Base-by-base conservation (phyloP, 2,888 invertebrate genomes). In the Conops quadrifasciatus region DNA sequence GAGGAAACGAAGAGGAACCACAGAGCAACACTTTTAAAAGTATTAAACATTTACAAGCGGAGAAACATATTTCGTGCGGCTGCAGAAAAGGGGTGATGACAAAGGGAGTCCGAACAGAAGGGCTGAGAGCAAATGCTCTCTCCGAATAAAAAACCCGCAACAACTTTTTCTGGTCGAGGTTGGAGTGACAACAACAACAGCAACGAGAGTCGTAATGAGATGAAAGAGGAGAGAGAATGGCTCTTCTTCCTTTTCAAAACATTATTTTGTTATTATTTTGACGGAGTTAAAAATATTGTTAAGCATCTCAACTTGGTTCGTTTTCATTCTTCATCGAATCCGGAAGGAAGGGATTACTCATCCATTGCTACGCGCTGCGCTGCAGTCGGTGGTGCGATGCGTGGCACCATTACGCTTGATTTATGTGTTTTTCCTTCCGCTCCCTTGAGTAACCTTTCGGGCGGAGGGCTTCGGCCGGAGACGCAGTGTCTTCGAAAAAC, bases 401-500 rank as follows among this genome's bases (percentile, higher is more conserved):
- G 58, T 24, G 9, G 28, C 28, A 28, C 24, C 28, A 16, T 58
- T 58, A 28, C 24, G 24, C 28, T 58, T 58, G 58, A 58, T 58
- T 58, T 58, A 58, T 28, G 21, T 58, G 7, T 1, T 28, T 28
- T n/a, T 49, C 26, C 13, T 24, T 28, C 26, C 28, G 9, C 9
- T 28, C 28, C 26, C 26, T 26, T 16, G 2, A 28, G 24, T 15
- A 15, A 24, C 64, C 24, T 49, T 47, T 26, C 16, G 11, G 36
- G n/a, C 19, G 24, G 1, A 21, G 13, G 47, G 63, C 49, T 26
- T 26, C 26, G 15, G 28, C 47, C 47, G 24, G 30, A 70, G 28
- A n/a, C 47, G 24, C 30, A 70, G 63, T 16, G 58, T 24, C 51
- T 43, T 28, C 64, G 67, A 62, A 70, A 67, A 71, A 74, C 69